Evolutionary conservation across 2,888 invertebrate species (phyloP).

Genomic region (Spodoptera littoralis): DNA sequence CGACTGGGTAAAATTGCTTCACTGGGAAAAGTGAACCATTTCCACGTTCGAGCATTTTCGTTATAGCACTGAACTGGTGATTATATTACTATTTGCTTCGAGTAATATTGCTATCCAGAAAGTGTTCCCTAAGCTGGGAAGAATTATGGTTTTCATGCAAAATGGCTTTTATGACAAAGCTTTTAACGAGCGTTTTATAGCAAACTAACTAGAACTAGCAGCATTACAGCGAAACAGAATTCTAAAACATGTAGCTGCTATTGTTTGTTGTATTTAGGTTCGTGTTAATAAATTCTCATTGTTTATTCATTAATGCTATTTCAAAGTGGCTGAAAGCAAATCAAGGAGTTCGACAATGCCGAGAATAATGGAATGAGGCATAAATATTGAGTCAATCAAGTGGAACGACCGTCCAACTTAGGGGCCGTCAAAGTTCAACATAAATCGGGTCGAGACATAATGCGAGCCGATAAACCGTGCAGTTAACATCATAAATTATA

Average conservation of each 20-base stretch:
- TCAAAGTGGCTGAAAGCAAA: slow-evolving; percentile 10
- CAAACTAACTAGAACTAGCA: slow-evolving; percentile 43
- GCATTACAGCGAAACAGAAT: slow-evolving; percentile 28
- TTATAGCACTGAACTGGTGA: slow-evolving; percentile 2
- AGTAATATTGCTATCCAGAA: slow-evolving; percentile 32
- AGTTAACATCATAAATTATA: slow-evolving; percentile 70
- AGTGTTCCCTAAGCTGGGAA: slow-evolving; percentile 11
- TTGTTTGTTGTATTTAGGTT: slow-evolving; percentile 10
- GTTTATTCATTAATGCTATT: slow-evolving; percentile 6
- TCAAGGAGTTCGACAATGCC: slow-evolving; percentile 5
- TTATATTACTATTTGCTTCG: slow-evolving; percentile 22
- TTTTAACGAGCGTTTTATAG: slow-evolving; percentile 48
- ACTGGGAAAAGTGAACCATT: slow-evolving; percentile 44
- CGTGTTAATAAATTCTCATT: slow-evolving; percentile 2
- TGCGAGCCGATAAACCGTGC: slow-evolving; percentile 65
- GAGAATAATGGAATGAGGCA: slow-evolving; percentile 14
- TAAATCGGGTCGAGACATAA: slow-evolving; percentile 62
- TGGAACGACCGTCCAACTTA: slow-evolving; percentile 42
- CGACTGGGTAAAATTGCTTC: slow-evolving; percentile 25
- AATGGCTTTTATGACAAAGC: slow-evolving; percentile 36
- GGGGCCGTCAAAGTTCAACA: slow-evolving; percentile 59
- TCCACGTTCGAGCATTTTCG: slow-evolving; percentile 10
- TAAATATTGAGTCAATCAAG: slow-evolving; percentile 39
- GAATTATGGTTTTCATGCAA: slow-evolving; percentile 13
- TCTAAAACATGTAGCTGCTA: slow-evolving; percentile 1